Percentiles rank a stretch among this genome's conserved stretches.
Conservation (phyloP, 2,888 invertebrate genomes). For the Venusia cambrica region DNA sequence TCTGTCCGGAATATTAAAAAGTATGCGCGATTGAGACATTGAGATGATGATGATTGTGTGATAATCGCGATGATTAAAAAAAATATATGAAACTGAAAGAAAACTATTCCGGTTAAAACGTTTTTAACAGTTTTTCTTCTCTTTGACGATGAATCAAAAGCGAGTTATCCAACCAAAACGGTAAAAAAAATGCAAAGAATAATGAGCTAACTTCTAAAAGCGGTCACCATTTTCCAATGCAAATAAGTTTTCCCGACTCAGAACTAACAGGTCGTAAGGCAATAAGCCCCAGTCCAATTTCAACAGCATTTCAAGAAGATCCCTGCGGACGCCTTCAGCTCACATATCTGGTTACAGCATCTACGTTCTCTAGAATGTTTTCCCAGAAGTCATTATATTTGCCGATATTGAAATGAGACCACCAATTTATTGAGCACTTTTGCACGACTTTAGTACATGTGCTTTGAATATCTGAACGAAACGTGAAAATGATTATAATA, state of each 20-base stretch:
- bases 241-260: conserved; percentile 22
- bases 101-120: no score
- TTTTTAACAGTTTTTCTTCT: no score
- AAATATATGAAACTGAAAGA: no score
- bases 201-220: conserved; percentile 17
- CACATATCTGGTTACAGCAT: conserved; percentile 32
- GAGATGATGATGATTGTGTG: no score
- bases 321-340: conserved; percentile 28
- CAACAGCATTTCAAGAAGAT: conserved; percentile 28
- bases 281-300: conserved; percentile 44
- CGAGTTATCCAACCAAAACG: conserved; percentile 10
- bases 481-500: neutral
- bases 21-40: no score
- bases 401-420: conserved; percentile 24
- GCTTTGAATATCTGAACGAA: conserved; percentile 7
- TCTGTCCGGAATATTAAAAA: no score
- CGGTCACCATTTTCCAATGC: conserved; percentile 18
- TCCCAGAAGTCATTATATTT: conserved; percentile 30
- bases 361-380: conserved; percentile 27
- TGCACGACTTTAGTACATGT: conserved; percentile 4
- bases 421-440: conserved; percentile 13
- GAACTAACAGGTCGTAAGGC: conserved; percentile 24
- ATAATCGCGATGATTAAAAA: no score
- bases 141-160: no score
- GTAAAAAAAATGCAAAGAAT: conserved; percentile 4